Base-by-base conservation (phyloP, 2,113 vertebrate species). In the Recurvirostra avosetta region DNA sequence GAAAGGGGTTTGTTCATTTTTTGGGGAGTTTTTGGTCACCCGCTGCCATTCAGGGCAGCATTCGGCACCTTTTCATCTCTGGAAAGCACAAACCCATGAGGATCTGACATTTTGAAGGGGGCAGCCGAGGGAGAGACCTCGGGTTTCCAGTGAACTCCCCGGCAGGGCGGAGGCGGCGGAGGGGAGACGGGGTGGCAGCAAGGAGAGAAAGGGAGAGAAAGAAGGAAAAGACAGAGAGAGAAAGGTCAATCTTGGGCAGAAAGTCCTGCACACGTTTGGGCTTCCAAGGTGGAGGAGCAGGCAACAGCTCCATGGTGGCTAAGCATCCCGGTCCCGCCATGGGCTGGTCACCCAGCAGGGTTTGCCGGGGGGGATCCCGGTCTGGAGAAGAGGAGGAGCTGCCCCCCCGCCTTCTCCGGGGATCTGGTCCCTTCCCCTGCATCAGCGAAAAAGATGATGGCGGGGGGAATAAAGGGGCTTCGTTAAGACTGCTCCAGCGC, bases 21-120 rank as follows among this genome's bases (percentile, higher is more conserved):
- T 94, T 56, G 12, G 29, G 58, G 90, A 94, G 91, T 68, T 90
- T 96, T 92, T 86, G 90, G 93, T 94, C 94, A 92, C 80, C 96
- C 93, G 91, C 96, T 92, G 76, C 95, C 43, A 34, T 82, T 92
- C 9, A 3, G 43, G 80, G 77, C 94, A 94, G 92, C 74, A 27
- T 50, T 93, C 55, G 89, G 94, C 92, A 94, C 95, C 88, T 89
- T 86, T 95, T 92, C 34, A 61, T 63, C 56, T 96, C 90, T 75
- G 79, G 68, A 92, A 97, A 96, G 84, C 84, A 95, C 62, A 96
- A 94, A 95, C 88, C 87, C 34, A 0, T 2, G 4, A 77, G 73
- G 73, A 95, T 92, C 63, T 86, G 74, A 83, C 50, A 36, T 90
- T 88, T 40, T 8, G 3, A 93, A 94, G 52, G 45, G 73, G 67